Conservation (phyloP, 2,888 invertebrate species). For the Romanomermis culicivorax region DNA sequence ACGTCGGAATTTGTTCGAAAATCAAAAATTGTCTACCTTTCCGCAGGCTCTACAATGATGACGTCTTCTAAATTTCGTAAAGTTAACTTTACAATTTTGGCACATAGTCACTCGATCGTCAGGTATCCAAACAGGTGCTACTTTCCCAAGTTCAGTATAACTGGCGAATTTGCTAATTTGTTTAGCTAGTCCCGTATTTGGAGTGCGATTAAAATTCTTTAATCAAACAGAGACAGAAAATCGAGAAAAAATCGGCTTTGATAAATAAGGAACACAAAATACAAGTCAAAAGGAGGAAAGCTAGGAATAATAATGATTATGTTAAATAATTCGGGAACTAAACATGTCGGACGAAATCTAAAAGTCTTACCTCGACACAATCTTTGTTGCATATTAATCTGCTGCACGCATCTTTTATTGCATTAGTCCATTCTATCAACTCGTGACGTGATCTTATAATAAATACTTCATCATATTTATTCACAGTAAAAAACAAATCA, state of each 20-base stretch:
- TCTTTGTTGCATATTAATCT: not conserved
- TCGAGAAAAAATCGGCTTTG: too few species aligned
- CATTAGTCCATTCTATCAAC: not conserved
- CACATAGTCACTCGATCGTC: constrained; percentile 43
- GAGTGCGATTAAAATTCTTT: too few species aligned
- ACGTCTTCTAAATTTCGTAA: constrained; percentile 42
- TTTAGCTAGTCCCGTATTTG: too few species aligned
- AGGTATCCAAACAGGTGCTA: constrained; percentile 40
- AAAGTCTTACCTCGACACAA: not conserved
- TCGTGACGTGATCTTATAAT: not conserved
- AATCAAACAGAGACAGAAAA: too few species aligned
- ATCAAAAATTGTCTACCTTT: constrained; percentile 32
- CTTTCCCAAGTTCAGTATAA: constrained; percentile 22
- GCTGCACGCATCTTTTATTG: not conserved
- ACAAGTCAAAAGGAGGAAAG: too few species aligned
- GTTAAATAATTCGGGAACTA: too few species aligned
- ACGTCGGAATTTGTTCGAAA: not conserved
- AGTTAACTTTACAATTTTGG: constrained; percentile 42
- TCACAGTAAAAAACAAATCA: not conserved
- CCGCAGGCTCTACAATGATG: constrained; percentile 48
- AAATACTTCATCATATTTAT: not conserved
- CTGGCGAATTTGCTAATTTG: too few species aligned
- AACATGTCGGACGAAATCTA: too few species aligned
- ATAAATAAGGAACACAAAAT: too few species aligned
- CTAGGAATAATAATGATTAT: too few species aligned